Evolutionary conservation across 2,797 vertebrate genomes (phyloP), one percentile per base, ranked within the genome.

Genomic region (Cirrhinus molitorella): DNA sequence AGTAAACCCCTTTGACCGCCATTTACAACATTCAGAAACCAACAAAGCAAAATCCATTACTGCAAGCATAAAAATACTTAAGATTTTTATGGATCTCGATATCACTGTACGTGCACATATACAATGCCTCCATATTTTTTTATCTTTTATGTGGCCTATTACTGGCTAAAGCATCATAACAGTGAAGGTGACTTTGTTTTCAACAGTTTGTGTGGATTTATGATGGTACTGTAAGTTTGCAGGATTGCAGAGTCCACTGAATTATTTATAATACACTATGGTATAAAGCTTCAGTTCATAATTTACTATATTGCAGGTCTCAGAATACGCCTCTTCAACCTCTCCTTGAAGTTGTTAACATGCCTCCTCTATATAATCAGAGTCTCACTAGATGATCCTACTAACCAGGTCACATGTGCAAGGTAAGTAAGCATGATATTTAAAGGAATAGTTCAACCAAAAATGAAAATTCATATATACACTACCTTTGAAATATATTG

Each of bases 281-380:
- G 19, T 81, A 6, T 37, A 28, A 81, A 73, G 3, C n/a, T 53
- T 7, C 14, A 47, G 31, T 66, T 14, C 37, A 23, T 59, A 21
- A 51, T 68, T 65, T 78, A 55, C 25, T 57, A 17, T 88, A 43
- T 73, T 11, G 51, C 86, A 96, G 96, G 96, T 88, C 91, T 96
- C 88, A 94, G 96, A 89, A 96, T 96, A 86, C 94, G 96, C 82
- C 90, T 96, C 88, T 96, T 96, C 91, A 96, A 96, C 91, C 95
- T 96, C 84, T 95, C 94, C 2, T 88, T 96, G 90, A 96, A 96
- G 93, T 91, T 96, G 73, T 93, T 96, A 89, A 96, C 95, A 88
- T 96, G 96, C 77, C 93, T 86, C 63, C 95, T 96, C 73, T 96
- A 96, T 90, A 95, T 95, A 14, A 21, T 96, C 78, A 92, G 96